A percentile compares a stretch with the other conserved stretches of the same genome.
These are phyloP conservation scores for Hemibagrus guttatus DNA, from an alignment of 2,797 vertebrate species.

Conservation along the genomic window DNA sequence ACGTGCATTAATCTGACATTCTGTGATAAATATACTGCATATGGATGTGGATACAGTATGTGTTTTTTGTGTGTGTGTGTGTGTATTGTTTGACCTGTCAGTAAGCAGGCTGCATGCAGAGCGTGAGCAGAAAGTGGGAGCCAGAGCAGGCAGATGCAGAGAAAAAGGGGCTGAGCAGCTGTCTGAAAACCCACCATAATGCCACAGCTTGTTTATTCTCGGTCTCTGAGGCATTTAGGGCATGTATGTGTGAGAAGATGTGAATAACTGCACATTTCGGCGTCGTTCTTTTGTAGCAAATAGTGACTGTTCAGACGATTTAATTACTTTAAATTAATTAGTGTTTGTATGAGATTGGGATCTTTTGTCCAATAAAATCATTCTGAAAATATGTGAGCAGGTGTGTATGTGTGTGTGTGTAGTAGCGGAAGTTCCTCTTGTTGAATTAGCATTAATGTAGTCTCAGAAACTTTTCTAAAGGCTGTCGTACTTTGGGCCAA, in stretches of 20 bases:
- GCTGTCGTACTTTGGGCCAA: not conserved
- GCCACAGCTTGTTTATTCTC: conserved; percentile 27
- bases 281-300: conserved; percentile 15
- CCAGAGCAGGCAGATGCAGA: conserved; percentile 29
- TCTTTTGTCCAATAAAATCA: conserved; percentile 20
- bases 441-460: conserved; percentile 5
- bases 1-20: not conserved
- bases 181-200: conserved; percentile 20
- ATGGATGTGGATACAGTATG: not conserved
- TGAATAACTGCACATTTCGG: conserved; percentile 32
- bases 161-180: conserved; percentile 26
- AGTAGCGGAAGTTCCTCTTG: not conserved
- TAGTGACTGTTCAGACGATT: conserved; percentile 28
- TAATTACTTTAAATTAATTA: conserved; percentile 39
- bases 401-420: conserved; percentile 29
- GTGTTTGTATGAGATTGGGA: conserved; percentile 31
- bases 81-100: conserved; percentile 1
- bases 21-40: not conserved
- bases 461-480: not conserved
- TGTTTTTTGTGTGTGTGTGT: not conserved
- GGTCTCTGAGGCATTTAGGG: not conserved
- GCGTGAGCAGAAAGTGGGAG: not conserved
- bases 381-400: conserved; percentile 18
- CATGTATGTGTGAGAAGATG: conserved; percentile 13
- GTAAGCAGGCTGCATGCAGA: conserved; percentile 16